Evolutionary conservation across 2,797 vertebrate genomes (phyloP).

Genomic region (Valencia hispanica): DNA sequence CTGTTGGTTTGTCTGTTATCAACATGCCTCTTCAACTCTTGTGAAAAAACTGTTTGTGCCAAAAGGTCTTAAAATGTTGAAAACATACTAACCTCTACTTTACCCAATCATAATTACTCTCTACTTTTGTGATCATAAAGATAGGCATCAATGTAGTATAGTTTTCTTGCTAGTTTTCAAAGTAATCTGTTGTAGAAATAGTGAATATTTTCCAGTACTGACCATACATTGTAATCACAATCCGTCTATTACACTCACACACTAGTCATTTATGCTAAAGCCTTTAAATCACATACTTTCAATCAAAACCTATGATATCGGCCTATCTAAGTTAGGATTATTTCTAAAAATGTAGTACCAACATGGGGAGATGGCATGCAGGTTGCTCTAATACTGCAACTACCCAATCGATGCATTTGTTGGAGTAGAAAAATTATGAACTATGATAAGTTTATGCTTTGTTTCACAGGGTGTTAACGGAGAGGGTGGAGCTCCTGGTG

Average conservation of each 20-base stretch:
- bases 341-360: neutral
- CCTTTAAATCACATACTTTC: neutral
- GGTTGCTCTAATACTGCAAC: neutral
- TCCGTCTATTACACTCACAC: neutral
- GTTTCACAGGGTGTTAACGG: slow-evolving; percentile 89
- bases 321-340: neutral
- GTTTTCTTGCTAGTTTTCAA: neutral
- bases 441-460: slow-evolving; percentile 3
- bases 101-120: neutral
- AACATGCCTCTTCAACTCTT: neutral
- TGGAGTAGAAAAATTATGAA: neutral
- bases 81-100: neutral
- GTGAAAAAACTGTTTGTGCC: neutral
- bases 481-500: slow-evolving; percentile 89
- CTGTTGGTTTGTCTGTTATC: neutral
- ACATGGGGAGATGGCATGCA: neutral
- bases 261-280: neutral
- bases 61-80: neutral
- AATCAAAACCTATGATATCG: neutral
- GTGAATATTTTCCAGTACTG: neutral
- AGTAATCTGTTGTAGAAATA: neutral
- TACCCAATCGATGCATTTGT: neutral
- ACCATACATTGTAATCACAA: slow-evolving; percentile 1
- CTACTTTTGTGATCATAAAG: neutral
- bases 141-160: neutral